Evolutionary conservation across 2,113 vertebrate genomes (phyloP).

Genomic region (Rhea americana): DNA sequence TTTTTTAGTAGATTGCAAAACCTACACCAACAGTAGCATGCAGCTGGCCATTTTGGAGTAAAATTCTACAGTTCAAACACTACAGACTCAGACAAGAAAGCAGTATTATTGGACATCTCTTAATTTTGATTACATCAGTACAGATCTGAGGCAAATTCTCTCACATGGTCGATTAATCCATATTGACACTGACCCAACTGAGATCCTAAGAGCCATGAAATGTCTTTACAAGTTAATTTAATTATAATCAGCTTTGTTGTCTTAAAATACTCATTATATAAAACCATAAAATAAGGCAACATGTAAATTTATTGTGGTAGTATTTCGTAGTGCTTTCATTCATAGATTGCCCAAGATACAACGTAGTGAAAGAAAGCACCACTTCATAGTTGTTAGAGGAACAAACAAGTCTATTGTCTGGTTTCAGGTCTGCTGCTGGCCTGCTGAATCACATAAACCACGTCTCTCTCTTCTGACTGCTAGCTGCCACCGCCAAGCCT

Average conservation of each 20-base stretch:
- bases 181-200: not conserved
- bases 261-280: not conserved
- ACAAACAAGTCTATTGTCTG: not conserved
- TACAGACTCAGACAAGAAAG: not conserved
- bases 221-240: not conserved
- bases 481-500: not conserved
- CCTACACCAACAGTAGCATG: not conserved
- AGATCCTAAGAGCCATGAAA: not conserved
- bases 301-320: not conserved
- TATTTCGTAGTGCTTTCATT: not conserved
- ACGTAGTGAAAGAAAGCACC: not conserved
- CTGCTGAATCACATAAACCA: not conserved
- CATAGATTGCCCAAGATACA: not conserved
- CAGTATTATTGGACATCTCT: not conserved
- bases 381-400: not conserved
- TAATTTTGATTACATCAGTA: not conserved
- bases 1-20: not conserved
- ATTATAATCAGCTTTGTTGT: not conserved
- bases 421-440: not conserved
- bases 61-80: not conserved
- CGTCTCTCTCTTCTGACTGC: not conserved
- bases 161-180: constrained; percentile 1
- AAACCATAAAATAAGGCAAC: not conserved
- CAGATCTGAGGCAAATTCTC: not conserved
- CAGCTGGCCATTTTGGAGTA: not conserved